Evolutionary conservation across 2,797 vertebrate genomes (phyloP), one percentile per base, ranked within the genome.

Genomic region (Myripristis jacobus): DNA sequence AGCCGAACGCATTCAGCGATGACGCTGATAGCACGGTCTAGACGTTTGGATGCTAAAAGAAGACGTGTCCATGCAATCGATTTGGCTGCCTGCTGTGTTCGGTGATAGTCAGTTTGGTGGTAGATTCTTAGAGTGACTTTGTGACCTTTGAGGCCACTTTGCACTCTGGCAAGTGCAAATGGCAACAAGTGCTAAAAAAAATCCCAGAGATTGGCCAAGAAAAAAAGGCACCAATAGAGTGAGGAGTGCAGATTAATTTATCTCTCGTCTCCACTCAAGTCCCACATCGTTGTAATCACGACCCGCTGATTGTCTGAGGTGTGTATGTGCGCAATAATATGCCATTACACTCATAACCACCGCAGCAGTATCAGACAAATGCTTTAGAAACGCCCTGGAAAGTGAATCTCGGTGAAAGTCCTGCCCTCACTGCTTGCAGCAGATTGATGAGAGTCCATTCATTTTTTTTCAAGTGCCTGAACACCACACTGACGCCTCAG

Each of bases 391-490:
- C 22, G 0, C 36, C n/a, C 51, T 21, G 47, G 27, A 55, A 71
- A 64, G 25, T 6, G 55, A 43, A 21, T 70, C 73, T 70, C 48
- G 70, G 50, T 65, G 64, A 34, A 41, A 27, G 11, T 12, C 24
- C 56, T 13, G 0, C 18, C 25, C 66, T 60, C 24, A 0, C 15
- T 25, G 5, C 66, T 73, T 77, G 31, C 75, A 25, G 43, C 63
- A 48, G 61, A 2, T 79, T 71, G 68, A 80, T 75, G 75, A 63
- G 53, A 52, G 6, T 64, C 72, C 3, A 24, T 77, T 55, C 16
- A 54, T 67, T 81, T 67, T 81, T 77, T 79, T 78, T 54, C 70
- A 67, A 60, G 41, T 29, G 2, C 18, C 52, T 34, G 7, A 6
- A 31, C 59, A 52, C 65, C 76, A 6, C 12, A 51, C 34, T 59